Evolutionary conservation across 2,797 vertebrate genomes (phyloP).

Genomic region (Gouania willdenowi): DNA sequence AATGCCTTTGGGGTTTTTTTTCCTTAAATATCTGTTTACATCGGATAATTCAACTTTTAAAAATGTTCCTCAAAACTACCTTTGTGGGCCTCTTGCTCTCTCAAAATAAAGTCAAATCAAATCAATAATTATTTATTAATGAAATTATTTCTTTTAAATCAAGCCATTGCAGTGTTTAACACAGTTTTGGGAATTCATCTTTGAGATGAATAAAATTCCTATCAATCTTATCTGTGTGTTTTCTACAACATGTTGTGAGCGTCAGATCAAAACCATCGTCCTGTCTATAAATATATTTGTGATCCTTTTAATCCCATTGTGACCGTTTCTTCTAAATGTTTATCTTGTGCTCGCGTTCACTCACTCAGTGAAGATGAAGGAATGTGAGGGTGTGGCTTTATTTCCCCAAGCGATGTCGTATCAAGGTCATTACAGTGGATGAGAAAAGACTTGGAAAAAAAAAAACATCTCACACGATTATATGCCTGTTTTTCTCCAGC

Average conservation of each 20-base stretch:
- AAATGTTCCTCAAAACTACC: too few species aligned
- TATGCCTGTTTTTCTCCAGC: slow-evolving; percentile 19
- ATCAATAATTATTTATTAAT: too few species aligned
- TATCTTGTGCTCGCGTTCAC: slow-evolving; percentile 10
- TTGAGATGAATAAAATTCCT: too few species aligned
- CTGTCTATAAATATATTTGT: slow-evolving; percentile 33
- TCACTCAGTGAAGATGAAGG: neutral
- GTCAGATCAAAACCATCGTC: slow-evolving; percentile 27
- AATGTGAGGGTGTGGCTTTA: slow-evolving; percentile 5
- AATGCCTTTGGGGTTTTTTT: too few species aligned
- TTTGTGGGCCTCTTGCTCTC: too few species aligned
- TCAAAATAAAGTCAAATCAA: too few species aligned
- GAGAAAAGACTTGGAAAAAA: slow-evolving; percentile 30
- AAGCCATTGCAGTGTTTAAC: too few species aligned
- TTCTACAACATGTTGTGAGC: slow-evolving; percentile 14
- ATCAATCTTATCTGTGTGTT: too few species aligned
- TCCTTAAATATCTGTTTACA: too few species aligned
- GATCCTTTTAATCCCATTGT: neutral
- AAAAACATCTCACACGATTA: slow-evolving; percentile 31
- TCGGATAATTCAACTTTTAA: too few species aligned
- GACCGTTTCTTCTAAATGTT: neutral
- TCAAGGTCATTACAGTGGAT: slow-evolving; percentile 38
- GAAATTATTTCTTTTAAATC: too few species aligned
- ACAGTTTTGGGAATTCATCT: too few species aligned
- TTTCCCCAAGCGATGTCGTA: slow-evolving; percentile 5